phyloP scores from a whole-genome alignment of 1,140 invertebrate genomes.

The Odontomachus brunneus region DNA sequence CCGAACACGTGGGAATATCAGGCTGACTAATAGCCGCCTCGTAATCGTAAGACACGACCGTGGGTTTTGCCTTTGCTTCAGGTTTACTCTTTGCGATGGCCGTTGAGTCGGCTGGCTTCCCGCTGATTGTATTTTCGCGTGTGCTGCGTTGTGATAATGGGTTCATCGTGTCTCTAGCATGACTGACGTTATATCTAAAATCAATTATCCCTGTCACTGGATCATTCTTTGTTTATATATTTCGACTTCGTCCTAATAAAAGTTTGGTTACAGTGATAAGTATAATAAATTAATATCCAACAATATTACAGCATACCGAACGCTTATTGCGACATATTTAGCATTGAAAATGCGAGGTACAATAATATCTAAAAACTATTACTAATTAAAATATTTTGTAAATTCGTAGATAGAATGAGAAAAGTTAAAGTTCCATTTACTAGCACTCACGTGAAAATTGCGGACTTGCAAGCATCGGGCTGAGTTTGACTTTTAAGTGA shows the following conservation, averaged over 20 bases:
- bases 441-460: conserved; percentile 45
- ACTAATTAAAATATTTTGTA: neutral
- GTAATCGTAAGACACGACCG: conserved; percentile 58
- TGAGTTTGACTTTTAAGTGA: conserved; percentile 5
- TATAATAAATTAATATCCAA: neutral
- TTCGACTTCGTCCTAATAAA: neutral
- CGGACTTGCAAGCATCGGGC: neutral
- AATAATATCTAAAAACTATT: neutral
- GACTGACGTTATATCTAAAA: conserved; percentile 52
- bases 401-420: neutral
- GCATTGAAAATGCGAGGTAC: neutral
- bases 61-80: conserved; percentile 15
- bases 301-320: neutral
- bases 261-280: neutral
- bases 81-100: conserved; percentile 18
- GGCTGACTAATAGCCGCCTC: conserved; percentile 66
- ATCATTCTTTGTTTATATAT: neutral
- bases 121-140: conserved; percentile 29
- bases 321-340: neutral
- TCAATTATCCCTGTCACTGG: neutral
- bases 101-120: neutral
- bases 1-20: conserved; percentile 40
- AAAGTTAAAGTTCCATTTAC: neutral
- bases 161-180: conserved; percentile 70
- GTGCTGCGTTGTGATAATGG: conserved; percentile 41